Conservation (phyloP, 2,888 invertebrate species). For the Psylliodes chrysocephalus region DNA sequence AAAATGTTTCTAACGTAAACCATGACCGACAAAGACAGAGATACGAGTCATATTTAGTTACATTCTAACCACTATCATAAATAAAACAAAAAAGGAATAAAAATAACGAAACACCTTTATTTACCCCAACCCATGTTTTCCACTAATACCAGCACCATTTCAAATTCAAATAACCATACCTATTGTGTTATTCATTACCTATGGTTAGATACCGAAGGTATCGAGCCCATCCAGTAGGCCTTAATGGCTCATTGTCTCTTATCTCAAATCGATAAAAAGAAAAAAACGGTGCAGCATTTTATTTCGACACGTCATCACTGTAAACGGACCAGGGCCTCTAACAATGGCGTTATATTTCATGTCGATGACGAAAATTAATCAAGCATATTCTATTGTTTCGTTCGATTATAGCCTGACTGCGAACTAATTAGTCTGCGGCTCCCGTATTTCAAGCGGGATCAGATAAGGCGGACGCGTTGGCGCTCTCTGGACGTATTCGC, state of each 20-base stretch:
- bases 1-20: no score
- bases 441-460: slow-evolving; percentile 53
- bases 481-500: slow-evolving; percentile 24
- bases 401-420: slow-evolving; percentile 37
- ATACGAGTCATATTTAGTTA: no score
- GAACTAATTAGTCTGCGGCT: slow-evolving; percentile 54
- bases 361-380: slow-evolving; percentile 56
- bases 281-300: slow-evolving; percentile 39
- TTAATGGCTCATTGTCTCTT: slow-evolving; percentile 35
- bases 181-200: slow-evolving; percentile 22
- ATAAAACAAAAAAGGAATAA: no score
- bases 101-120: background rate
- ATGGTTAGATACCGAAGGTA: background rate
- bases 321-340: slow-evolving; percentile 45
- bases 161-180: slow-evolving; percentile 15
- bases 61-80: no score
- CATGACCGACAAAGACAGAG: no score
- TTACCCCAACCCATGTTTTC: background rate
- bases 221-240: slow-evolving; percentile 14
- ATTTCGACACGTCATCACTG: slow-evolving; percentile 54
- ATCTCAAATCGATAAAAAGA: slow-evolving; percentile 34
- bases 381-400: slow-evolving; percentile 44
- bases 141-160: background rate
- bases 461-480: slow-evolving; percentile 45
- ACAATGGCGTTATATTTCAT: slow-evolving; percentile 57